phyloP scores from a whole-genome alignment of 2,888 invertebrate species.

The Phymatocera aterrima region DNA sequence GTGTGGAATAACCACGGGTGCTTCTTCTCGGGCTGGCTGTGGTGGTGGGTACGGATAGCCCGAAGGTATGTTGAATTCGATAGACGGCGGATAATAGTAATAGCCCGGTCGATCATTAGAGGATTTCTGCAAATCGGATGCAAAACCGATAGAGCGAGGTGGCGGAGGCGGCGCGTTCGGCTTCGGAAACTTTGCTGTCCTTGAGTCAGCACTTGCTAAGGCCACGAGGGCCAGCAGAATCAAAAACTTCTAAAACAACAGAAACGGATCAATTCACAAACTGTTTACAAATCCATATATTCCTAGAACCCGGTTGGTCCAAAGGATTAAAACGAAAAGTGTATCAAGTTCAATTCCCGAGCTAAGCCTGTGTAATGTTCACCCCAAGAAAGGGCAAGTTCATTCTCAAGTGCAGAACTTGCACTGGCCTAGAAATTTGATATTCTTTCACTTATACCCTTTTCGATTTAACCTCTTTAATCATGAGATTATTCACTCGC shows the following conservation, averaged over 20 bases:
- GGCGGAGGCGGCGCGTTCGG: conserved; percentile 34
- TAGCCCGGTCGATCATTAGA: not conserved
- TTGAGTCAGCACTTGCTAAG: conserved; percentile 28
- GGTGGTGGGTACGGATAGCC: conserved; percentile 36
- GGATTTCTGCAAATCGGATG: not conserved
- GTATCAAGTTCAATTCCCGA: no score
- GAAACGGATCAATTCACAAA: not conserved
- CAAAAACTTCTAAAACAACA: conserved; percentile 42
- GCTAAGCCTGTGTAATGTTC: no score
- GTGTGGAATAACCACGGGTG: conserved; percentile 1
- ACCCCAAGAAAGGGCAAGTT: no score
- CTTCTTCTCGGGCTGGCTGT: not conserved
- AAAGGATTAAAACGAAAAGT: no score
- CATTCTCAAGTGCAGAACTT: no score
- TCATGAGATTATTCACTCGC: not conserved
- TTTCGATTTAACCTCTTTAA: no score
- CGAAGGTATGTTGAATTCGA: not conserved
- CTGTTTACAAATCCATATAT: not conserved
- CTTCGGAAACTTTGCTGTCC: conserved; percentile 23
- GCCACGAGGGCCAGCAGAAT: conserved; percentile 39
- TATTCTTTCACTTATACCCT: no score
- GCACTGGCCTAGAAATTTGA: no score
- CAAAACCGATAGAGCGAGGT: conserved; percentile 9
- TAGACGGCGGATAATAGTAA: not conserved
- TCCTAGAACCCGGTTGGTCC: not conserved